Evolutionary conservation across 1,140 invertebrate species (phyloP), one percentile per base, ranked within the genome.

Genomic region (Macrosteles quadrilineatus): DNA sequence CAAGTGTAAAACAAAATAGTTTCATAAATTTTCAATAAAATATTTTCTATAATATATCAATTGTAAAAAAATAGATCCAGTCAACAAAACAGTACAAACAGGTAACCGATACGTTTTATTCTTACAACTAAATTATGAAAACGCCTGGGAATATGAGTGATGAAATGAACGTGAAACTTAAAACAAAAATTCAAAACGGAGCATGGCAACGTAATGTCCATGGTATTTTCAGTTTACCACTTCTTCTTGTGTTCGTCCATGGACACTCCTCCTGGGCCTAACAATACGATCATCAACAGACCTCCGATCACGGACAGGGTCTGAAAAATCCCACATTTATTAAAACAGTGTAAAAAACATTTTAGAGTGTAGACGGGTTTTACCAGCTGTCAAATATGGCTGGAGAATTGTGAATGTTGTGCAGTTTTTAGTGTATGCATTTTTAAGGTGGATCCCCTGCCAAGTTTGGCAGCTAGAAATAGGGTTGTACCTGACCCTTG

Each of bases 221-320:
- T 59, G 12, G 23, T 25, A 29, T 30, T 59, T 12, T 30, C 27
- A 3, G 55, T 21, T 70, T 73, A 99, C 96, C 96, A 99, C 80
- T 93, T 92, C 83, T 99, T 99, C 83, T 99, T 99, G 84, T 99
- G 96, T 79, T 99, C 97, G 83, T 99, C 98, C 94, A 99, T 98
- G 62, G 96, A 98, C 31, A 99, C 96, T 66, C 96, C 96, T 71
- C 98, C 98, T 23, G 98, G 98, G 25, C 98, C 98, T 72, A 98
- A 86, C 62, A 95, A 96, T 1, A 99, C 97, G 73, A 99, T 96
- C 90, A 99, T 97, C 45, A 99, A 83, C n/a, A 99, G 87, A 71
- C 98, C 98, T 71, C 98, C 98, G 76, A 99, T 93, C 40, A 99
- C 98, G 64, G 97, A 99, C 71, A 98, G 82, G 32, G 97, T 99